These are phyloP conservation scores for Luperina testacea DNA, from an alignment of 2,888 invertebrate genomes.

Conservation along the genomic window DNA sequence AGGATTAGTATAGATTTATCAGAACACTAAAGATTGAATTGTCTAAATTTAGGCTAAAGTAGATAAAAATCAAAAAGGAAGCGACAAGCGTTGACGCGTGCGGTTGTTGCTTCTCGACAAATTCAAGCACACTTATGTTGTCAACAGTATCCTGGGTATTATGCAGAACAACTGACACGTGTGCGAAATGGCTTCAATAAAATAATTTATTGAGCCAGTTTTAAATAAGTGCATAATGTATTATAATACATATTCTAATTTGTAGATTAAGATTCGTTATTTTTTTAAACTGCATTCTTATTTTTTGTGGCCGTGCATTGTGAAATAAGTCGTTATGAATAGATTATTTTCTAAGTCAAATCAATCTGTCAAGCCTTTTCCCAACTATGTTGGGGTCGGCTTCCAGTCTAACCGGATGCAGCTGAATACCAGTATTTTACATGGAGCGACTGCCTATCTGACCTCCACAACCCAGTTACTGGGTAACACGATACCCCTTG, in stretches of 20 bases:
- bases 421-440: no score
- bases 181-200: conserved; percentile 20
- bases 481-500: no score
- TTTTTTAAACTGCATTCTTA: not conserved
- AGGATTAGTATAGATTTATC: not conserved
- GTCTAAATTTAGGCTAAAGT: not conserved
- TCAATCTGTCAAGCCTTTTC: no score
- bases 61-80: conserved; percentile 56
- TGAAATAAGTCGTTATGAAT: not conserved
- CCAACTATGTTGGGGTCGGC: no score
- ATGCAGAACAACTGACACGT: conserved; percentile 47
- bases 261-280: not conserved
- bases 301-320: not conserved
- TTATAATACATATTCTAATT: conserved; percentile 22
- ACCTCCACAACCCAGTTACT: no score
- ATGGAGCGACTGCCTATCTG: no score
- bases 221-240: conserved; percentile 17
- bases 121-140: conserved; percentile 26
- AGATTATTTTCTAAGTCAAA: not conserved
- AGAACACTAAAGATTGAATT: conserved; percentile 1
- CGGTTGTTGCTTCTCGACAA: conserved; percentile 60
- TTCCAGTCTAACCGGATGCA: no score
- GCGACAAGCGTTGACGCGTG: conserved; percentile 76
- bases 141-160: conserved; percentile 54
- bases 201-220: conserved; percentile 22